phyloP scores from a whole-genome alignment of 1,140 invertebrate species.

The Neelides sp. region DNA sequence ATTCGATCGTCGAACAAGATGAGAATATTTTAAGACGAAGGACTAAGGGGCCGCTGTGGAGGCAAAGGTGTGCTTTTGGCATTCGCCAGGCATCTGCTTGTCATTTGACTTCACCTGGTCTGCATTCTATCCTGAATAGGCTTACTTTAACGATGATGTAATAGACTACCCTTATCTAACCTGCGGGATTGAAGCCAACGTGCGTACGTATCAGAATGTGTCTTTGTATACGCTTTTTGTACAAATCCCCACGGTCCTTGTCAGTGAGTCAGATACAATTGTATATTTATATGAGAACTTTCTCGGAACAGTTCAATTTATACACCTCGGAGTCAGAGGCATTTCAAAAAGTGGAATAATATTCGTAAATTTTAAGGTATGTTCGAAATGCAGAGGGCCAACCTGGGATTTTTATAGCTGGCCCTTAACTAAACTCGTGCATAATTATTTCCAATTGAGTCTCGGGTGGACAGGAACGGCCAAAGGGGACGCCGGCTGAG shows the following conservation, averaged over 20 bases:
- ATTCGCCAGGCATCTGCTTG: constrained; percentile 10
- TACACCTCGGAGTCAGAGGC: constrained; percentile 2
- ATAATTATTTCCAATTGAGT: constrained; percentile 17
- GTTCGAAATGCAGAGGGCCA: constrained; percentile 6
- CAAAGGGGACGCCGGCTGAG: constrained; percentile 2
- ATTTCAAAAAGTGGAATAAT: too few relatives aligned
- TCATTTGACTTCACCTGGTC: constrained; percentile 11
- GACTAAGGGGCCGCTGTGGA: not conserved
- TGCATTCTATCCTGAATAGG: too few relatives aligned
- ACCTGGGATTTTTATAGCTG: constrained; percentile 12
- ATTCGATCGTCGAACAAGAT: constrained; percentile 6
- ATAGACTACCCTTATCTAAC: too few relatives aligned
- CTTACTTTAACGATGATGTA: too few relatives aligned
- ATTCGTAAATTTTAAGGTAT: too few relatives aligned
- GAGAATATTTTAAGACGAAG: not conserved
- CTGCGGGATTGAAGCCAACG: constrained; percentile 8
- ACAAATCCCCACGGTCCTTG: too few relatives aligned
- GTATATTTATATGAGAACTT: not conserved
- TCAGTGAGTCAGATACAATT: too few relatives aligned
- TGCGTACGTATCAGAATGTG: not conserved
- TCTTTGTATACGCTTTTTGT: too few relatives aligned
- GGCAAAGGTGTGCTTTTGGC: constrained; percentile 11
- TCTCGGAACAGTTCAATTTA: not conserved
- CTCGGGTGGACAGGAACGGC: constrained; percentile 1
- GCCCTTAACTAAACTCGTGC: constrained; percentile 10